These are phyloP conservation scores for Tuta absoluta DNA, from an alignment of 2,888 invertebrate species.

Conservation along the genomic window DNA sequence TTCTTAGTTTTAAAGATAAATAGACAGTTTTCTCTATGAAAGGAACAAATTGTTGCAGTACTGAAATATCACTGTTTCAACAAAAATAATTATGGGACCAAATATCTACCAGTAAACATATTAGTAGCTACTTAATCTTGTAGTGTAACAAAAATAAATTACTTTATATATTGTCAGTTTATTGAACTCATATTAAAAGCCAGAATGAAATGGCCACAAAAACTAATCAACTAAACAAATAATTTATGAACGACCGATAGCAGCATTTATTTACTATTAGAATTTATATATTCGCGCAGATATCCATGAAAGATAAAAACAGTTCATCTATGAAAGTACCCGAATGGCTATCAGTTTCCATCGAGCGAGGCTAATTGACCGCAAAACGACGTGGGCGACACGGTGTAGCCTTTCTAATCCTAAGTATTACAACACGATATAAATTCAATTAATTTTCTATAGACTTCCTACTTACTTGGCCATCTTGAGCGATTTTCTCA, in stretches of 20 bases:
- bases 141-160: no score
- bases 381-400: slow-evolving; percentile 41
- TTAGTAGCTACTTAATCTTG: no score
- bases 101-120: no score
- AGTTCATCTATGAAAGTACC: background rate
- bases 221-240: no score
- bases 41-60: no score
- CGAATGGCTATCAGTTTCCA: slow-evolving; percentile 18
- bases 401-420: slow-evolving; percentile 42
- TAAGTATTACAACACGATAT: slow-evolving; percentile 41
- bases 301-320: background rate
- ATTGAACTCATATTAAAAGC: no score
- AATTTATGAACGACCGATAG: background rate
- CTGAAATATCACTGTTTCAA: no score
- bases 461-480: slow-evolving; percentile 63
- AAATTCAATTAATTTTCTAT: slow-evolving; percentile 37
- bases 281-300: background rate
- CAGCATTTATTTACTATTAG: background rate
- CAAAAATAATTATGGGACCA: no score
- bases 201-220: no score
- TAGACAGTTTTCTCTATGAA: no score
- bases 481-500: slow-evolving; percentile 55
- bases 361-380: slow-evolving; percentile 41
- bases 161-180: no score
- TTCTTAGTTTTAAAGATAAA: no score